Evolutionary conservation across 2,888 invertebrate species (phyloP), one percentile per base, ranked within the genome.

Genomic region (Philaethria dido): DNA sequence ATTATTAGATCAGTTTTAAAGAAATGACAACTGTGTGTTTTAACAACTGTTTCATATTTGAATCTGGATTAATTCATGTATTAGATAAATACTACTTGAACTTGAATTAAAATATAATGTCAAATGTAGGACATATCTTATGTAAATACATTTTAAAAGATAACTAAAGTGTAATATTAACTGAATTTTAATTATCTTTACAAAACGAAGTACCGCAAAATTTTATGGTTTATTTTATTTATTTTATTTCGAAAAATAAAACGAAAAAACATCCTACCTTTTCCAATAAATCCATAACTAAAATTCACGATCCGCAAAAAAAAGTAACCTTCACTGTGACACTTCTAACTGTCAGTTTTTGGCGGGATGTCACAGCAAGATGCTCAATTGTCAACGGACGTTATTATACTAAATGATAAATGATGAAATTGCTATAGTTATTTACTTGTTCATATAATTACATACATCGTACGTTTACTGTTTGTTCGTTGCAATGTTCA

Each of bases 241-340:
- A 11, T 39, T 13, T 2, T 14, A 39, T 47, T 18, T 39, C 11
- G 16, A 29, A 44, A 47, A 39, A 16, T 9, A 47, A 5, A 22
- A 22, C n/a, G 42, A 6, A 8, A 39, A 39, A 47, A 48, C 18
- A 57, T 16, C 9, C 42, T 72, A 76, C 76, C 75, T 75, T 76
- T 25, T 48, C 72, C 44, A 76, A 67, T 52, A 76, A 52, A 73
- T 76, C 76, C 76, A 76, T 76, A 18, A 50, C 66, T 42, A 20
- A 60, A 47, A 59, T 29, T 45, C 16, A n/a, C 4, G 50, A 68
- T 39, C 16, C 52, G 25, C 14, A 64, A 67, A 60, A 42, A 60
- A 73, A 70, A 67, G 63, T 60, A 65, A 69, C 62, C 64, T 64
- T 64, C 54, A 68, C 67, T 66, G 18, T 65, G 44, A 52, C 64